Percentiles rank a stretch among this genome's conserved stretches.
Evolutionary conservation across 2,797 vertebrate species (phyloP).

Genomic region (Danio tinwini): DNA sequence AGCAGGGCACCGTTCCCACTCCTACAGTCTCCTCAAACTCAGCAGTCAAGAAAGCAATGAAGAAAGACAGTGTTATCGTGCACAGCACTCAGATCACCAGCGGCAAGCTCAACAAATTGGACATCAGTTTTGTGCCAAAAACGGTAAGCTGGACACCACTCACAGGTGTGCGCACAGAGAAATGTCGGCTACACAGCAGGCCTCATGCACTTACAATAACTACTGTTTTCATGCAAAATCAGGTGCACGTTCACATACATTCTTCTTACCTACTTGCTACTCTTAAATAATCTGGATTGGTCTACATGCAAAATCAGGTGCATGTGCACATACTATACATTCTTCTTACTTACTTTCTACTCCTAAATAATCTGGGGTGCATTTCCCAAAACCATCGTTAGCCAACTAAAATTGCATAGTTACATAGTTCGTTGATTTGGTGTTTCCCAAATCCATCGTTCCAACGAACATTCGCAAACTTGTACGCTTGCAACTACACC

Average conservation of each 20-base stretch:
- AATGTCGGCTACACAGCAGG: constrained; percentile 3
- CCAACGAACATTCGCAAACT: no score
- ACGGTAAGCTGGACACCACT: constrained; percentile 72
- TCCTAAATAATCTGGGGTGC: no score
- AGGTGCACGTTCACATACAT: background rate
- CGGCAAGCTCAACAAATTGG: constrained; percentile 75
- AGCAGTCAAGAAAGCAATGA: constrained; percentile 56
- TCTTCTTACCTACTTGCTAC: background rate
- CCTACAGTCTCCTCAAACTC: constrained; percentile 33
- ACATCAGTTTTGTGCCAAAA: constrained; percentile 86
- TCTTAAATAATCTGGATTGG: background rate
- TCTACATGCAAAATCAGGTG: no score
- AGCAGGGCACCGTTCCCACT: constrained; percentile 55
- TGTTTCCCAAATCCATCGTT: no score
- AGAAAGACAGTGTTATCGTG: constrained; percentile 73
- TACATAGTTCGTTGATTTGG: no score
- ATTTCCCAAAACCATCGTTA: no score
- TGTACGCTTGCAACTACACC: no score
- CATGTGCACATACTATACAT: no score
- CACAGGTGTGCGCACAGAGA: background rate
- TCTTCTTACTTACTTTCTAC: no score
- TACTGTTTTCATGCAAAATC: background rate
- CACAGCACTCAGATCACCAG: constrained; percentile 80
- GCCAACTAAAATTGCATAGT: no score
- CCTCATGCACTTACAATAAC: constrained; percentile 4